Evolutionary conservation across 1,140 invertebrate genomes (phyloP).

Genomic region (Orius insidiosus): DNA sequence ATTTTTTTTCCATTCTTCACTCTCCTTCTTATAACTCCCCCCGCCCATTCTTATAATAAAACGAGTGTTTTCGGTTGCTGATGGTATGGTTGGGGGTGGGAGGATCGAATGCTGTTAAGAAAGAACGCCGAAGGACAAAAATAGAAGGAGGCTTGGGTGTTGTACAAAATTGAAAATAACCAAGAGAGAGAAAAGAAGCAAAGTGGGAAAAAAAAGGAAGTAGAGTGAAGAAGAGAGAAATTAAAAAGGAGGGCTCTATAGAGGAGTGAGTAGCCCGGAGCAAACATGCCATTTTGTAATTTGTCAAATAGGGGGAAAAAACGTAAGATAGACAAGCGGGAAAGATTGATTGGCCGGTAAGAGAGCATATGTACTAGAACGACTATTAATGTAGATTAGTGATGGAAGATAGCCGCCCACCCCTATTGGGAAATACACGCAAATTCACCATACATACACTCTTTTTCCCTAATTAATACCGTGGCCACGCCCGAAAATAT

Average conservation of each 20-base stretch:
- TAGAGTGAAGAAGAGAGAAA: conserved; percentile 8
- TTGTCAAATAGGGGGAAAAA: conserved; percentile 8
- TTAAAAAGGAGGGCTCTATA: conserved; percentile 8
- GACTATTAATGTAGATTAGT: conserved; percentile 14
- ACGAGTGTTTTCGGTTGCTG: conserved; percentile 4
- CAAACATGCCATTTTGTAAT: conserved; percentile 12
- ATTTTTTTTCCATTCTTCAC: conserved; percentile 2
- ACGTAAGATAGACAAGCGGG: conserved; percentile 8
- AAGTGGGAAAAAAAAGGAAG: conserved; percentile 2
- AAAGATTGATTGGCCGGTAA: conserved; percentile 10
- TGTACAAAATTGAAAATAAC: conserved; percentile 10
- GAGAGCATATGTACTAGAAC: conserved; percentile 1
- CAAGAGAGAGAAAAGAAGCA: conserved; percentile 1
- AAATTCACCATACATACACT: conserved; percentile 13
- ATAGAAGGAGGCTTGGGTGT: conserved; percentile 8
- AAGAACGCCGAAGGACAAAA: conserved; percentile 10
- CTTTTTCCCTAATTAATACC: conserved; percentile 11
- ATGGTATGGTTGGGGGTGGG: background rate
- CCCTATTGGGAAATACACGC: conserved; percentile 15
- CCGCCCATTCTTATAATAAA: conserved; percentile 1
- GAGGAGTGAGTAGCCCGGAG: conserved; percentile 2
- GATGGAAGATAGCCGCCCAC: conserved; percentile 5
- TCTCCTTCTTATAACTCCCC: background rate
- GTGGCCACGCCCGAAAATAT: conserved; percentile 14
- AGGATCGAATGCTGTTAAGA: conserved; percentile 11